These are phyloP conservation scores for Anas platyrhynchos DNA, from an alignment of 2,113 vertebrate genomes.

Conservation along the genomic window DNA sequence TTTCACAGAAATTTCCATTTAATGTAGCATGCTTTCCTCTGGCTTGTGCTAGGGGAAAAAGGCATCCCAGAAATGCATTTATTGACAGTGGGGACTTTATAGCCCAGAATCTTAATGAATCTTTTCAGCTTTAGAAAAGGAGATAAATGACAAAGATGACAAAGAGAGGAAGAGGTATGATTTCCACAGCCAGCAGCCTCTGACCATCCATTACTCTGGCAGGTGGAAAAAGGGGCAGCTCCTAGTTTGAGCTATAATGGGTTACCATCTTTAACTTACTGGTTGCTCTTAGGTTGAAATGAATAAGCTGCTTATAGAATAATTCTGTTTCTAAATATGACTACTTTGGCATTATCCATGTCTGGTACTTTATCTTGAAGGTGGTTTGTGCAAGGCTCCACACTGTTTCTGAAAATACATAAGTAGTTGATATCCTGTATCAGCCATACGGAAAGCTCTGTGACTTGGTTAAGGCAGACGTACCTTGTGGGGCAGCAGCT, in stretches of 20 bases:
- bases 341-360: accelerated
- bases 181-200: background rate
- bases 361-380: background rate
- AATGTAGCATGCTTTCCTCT: accelerated
- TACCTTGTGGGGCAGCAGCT: background rate
- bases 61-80: background rate
- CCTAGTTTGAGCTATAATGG: background rate
- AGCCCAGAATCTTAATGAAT: background rate
- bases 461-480: background rate
- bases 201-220: background rate
- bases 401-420: background rate
- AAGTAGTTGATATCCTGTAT: background rate
- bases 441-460: background rate
- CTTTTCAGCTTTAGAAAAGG: background rate
- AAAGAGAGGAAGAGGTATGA: background rate
- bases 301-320: background rate
- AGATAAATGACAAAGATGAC: background rate
- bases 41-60: background rate
- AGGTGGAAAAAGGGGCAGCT: background rate
- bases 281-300: background rate
- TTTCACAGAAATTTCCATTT: background rate
- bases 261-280: background rate
- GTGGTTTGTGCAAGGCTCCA: background rate
- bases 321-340: background rate
- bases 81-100: background rate